Conservation (phyloP, 2,113 vertebrate species). For the Bambusicola thoracicus region DNA sequence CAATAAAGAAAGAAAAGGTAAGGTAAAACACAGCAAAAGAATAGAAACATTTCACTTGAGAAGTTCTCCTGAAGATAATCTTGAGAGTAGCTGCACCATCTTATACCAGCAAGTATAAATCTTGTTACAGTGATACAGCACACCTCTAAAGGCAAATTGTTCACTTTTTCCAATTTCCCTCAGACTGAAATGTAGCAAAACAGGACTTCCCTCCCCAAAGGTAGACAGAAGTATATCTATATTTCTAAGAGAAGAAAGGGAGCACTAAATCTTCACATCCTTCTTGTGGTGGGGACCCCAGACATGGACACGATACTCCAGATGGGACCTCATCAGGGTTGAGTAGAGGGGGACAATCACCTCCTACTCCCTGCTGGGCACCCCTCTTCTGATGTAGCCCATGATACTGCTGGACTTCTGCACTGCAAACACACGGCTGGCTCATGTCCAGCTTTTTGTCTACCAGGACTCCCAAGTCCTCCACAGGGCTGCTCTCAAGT, state of each 20-base stretch:
- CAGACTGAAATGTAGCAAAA: background rate
- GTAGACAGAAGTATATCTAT: background rate
- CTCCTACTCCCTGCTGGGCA: too few relatives aligned
- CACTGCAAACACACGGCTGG: too few relatives aligned
- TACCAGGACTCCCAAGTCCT: too few relatives aligned
- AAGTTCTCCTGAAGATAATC: background rate
- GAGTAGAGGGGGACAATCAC: too few relatives aligned
- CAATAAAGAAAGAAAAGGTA: background rate
- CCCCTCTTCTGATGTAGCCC: too few relatives aligned
- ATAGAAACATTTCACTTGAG: background rate
- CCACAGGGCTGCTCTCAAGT: too few relatives aligned
- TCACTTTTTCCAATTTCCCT: background rate
- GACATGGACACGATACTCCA: too few relatives aligned
- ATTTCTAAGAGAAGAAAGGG: background rate
- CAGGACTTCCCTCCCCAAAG: fast-evolving
- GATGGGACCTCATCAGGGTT: too few relatives aligned
- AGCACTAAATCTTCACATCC: background rate
- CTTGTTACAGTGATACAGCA: background rate
- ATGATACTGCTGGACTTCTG: too few relatives aligned
- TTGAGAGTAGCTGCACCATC: background rate
- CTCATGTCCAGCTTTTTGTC: too few relatives aligned
- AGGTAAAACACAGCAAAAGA: background rate
- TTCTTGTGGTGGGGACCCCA: too few relatives aligned
- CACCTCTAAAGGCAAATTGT: background rate
- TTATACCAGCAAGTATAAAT: background rate